Evolutionary conservation across 2,888 invertebrate species (phyloP).

Genomic region (Galerucella calmariensis): DNA sequence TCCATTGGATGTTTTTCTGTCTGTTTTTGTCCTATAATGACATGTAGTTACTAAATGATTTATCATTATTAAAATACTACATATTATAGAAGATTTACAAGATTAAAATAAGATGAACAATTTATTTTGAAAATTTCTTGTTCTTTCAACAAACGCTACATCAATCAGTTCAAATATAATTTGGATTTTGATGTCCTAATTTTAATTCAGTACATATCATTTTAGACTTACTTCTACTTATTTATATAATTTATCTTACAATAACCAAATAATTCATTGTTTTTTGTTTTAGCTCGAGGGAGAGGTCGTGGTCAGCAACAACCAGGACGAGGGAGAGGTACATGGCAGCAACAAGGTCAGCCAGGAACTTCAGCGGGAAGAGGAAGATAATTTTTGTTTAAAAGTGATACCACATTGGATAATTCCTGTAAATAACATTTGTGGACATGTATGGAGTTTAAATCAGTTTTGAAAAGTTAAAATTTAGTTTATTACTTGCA

Average conservation of each 20-base stretch:
- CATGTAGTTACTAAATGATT: no score
- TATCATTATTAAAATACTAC: no score
- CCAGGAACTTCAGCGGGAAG: constrained; percentile 42
- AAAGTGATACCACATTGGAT: constrained; percentile 13
- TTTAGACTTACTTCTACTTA: no score
- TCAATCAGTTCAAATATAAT: no score
- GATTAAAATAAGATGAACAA: no score
- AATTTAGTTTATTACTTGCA: neutral
- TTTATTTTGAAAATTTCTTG: no score
- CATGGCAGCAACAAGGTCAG: constrained; percentile 54
- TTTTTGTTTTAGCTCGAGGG: constrained; percentile 66
- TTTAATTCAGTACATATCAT: no score
- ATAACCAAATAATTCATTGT: neutral
- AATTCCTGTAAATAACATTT: constrained; percentile 29
- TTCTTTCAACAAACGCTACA: no score
- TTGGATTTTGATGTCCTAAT: no score
- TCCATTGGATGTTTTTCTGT: no score
- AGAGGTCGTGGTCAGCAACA: constrained; percentile 66
- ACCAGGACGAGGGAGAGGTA: constrained; percentile 67
- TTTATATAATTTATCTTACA: neutral
- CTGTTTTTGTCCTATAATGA: no score
- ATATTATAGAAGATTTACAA: no score
- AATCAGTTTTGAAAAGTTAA: neutral
- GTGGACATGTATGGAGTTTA: neutral
- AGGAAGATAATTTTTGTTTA: constrained; percentile 41